phyloP scores from a whole-genome alignment of 2,888 invertebrate species.

The Leptinotarsa rubiginosa region DNA sequence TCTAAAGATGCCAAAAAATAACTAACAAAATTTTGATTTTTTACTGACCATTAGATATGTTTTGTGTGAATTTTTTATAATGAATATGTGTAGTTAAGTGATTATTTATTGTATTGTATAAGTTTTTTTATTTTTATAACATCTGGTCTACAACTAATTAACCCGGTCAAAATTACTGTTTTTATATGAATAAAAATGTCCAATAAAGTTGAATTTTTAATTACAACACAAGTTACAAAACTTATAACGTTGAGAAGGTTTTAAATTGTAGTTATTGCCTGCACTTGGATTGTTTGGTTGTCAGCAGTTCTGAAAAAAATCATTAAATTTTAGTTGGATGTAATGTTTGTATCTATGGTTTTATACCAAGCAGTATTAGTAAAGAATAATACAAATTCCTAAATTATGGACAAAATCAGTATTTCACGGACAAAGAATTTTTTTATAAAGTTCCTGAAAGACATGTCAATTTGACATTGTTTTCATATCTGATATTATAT shows the following conservation, averaged over 20 bases:
- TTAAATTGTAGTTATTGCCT: slow-evolving; percentile 46
- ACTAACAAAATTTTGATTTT: slow-evolving; percentile 17
- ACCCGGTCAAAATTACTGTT: slow-evolving; percentile 18
- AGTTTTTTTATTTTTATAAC: slow-evolving; percentile 24
- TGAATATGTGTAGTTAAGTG: slow-evolving; percentile 8
- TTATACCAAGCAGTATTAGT: neutral
- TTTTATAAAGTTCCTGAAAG: too few species aligned
- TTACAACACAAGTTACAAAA: neutral
- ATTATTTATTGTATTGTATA: slow-evolving; percentile 21
- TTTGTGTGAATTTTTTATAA: slow-evolving; percentile 24
- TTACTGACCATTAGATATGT: slow-evolving; percentile 16
- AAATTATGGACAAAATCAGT: too few species aligned
- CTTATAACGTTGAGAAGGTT: too few species aligned
- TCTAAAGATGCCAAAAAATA: slow-evolving; percentile 51
- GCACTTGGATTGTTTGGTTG: slow-evolving; percentile 60
- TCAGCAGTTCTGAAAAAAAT: slow-evolving; percentile 56
- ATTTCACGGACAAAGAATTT: too few species aligned
- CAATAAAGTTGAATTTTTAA: neutral
- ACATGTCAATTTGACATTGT: too few species aligned
- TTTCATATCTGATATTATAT: too few species aligned
- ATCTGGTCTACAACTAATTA: slow-evolving; percentile 2
- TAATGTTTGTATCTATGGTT: too few species aligned
- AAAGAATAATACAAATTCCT: too few species aligned
- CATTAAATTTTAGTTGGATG: neutral
- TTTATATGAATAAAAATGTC: slow-evolving; percentile 18